Percentiles rank a stretch among this genome's conserved stretches.
phyloP scores from a whole-genome alignment of 2,888 invertebrate genomes.

The Drosophila antonietae region DNA sequence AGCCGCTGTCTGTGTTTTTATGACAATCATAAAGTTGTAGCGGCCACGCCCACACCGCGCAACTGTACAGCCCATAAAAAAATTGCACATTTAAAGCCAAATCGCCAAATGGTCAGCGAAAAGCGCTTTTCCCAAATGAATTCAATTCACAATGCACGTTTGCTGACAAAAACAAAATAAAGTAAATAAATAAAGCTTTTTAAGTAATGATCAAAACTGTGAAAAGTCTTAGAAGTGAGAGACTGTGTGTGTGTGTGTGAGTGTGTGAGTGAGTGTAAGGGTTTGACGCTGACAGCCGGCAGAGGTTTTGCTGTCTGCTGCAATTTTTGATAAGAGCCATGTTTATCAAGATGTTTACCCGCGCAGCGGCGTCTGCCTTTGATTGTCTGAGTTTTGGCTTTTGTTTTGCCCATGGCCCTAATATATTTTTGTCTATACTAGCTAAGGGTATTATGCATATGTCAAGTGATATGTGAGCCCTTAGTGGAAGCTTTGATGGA shows the following conservation, averaged over 20 bases:
- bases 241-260: not conserved
- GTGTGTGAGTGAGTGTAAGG: not conserved
- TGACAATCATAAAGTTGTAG: constrained; percentile 47
- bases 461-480: not conserved
- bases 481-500: too few species aligned
- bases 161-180: not conserved
- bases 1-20: constrained; percentile 32
- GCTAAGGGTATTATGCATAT: not conserved
- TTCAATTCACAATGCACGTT: constrained; percentile 24
- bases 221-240: not conserved
- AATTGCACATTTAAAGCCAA: constrained; percentile 54
- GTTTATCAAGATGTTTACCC: constrained; percentile 28
- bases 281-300: not conserved
- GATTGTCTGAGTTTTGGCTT: constrained; percentile 21
- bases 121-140: constrained; percentile 19
- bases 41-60: constrained; percentile 28
- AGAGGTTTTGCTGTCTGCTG: not conserved
- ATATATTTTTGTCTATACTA: constrained; percentile 1
- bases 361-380: constrained; percentile 14
- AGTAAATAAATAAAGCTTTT: not conserved
- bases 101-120: constrained; percentile 30
- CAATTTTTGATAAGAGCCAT: constrained; percentile 17
- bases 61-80: constrained; percentile 43
- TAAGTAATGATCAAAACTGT: constrained; percentile 10
- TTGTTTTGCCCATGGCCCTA: constrained; percentile 6